A percentile compares a stretch with the other conserved stretches of the same genome.
Conservation (phyloP, 2,113 vertebrate species). For the Campylomormyrus numenius region DNA sequence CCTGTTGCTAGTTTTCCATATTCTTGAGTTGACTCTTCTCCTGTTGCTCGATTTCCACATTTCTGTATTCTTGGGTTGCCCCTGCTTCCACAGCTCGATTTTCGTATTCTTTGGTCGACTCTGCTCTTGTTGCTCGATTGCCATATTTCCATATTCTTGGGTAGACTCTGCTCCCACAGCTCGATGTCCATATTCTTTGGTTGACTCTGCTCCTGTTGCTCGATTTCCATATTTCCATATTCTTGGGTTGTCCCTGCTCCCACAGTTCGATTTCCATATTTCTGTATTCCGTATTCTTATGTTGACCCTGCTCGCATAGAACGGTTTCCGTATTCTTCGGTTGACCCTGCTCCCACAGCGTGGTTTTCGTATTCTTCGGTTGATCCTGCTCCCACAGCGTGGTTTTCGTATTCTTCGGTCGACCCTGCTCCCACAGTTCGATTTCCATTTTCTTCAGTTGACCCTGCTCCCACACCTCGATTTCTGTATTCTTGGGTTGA, state of each 20-base stretch:
- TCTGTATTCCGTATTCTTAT: not conserved
- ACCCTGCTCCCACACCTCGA: not conserved
- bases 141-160: too few species aligned
- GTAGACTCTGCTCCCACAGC: not conserved
- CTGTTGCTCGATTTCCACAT: not conserved
- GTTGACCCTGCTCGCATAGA: too few species aligned
- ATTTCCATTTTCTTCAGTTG: not conserved
- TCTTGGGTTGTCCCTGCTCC: too few species aligned
- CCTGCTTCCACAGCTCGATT: too few species aligned
- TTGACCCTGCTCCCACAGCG: too few species aligned
- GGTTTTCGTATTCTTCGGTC: not conserved
- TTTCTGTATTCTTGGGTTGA: not conserved
- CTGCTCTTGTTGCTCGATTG: too few species aligned
- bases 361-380: not conserved
- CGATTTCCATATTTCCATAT: not conserved
- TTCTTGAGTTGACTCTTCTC: not conserved
- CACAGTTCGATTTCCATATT: too few species aligned
- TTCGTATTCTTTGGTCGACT: too few species aligned
- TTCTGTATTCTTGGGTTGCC: not conserved
- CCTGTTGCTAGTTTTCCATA: too few species aligned
- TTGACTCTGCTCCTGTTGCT: not conserved
- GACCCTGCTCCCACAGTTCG: not conserved
- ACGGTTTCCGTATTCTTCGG: not conserved
- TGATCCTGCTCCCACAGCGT: not conserved
- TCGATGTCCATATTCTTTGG: not conserved